Base-by-base conservation (phyloP, 2,113 vertebrate genomes). In the Rhineura floridana region DNA sequence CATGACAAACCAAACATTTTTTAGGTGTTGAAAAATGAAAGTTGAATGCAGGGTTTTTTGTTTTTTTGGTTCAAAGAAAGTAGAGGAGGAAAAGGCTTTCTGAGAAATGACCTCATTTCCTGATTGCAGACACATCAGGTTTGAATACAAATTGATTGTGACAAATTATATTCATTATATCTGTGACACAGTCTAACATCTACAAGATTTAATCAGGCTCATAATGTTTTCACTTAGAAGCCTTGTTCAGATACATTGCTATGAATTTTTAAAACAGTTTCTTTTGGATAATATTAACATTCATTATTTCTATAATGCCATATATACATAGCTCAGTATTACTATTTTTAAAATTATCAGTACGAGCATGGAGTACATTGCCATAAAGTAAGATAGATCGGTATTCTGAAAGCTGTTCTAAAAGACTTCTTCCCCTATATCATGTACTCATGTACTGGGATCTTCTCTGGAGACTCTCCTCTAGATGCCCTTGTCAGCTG, bases 161-260 rank as follows among this genome's bases (percentile, higher is more conserved):
- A 91, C 92, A 94, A 92, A 91, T 95, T 93, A 92, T 92, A 96
- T 88, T 90, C 90, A 91, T 90, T 52, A 88, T 85, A 91, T 91
- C 91, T 90, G 84, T 72, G 86, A 92, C 48, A 90, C 42, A 36
- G 80, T 84, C 76, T 92, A 90, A 91, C 86, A 78, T 88, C 87
- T 85, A 82, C 87, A 91, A 90, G 90, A 93, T 89, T 94, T 91
- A 92, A 93, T 93, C 94, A 93, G 93, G 91, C 89, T 90, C 75
- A 92, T 90, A 85, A 95, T 3, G 81, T 89, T 59, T 73, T 33
- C 70, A 75, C 70, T 85, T 59, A 75, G 48, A 73, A 84, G 33
- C 75, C 28, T 84, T 85, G 81, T 25, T 48, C 44, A 70, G 44
- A 50, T n/a, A 69, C 33, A 48, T 11, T 83, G 9, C 8, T 50